Base-by-base conservation (phyloP, 2,888 invertebrate species). In the Pristionchus maxplancki region DNA sequence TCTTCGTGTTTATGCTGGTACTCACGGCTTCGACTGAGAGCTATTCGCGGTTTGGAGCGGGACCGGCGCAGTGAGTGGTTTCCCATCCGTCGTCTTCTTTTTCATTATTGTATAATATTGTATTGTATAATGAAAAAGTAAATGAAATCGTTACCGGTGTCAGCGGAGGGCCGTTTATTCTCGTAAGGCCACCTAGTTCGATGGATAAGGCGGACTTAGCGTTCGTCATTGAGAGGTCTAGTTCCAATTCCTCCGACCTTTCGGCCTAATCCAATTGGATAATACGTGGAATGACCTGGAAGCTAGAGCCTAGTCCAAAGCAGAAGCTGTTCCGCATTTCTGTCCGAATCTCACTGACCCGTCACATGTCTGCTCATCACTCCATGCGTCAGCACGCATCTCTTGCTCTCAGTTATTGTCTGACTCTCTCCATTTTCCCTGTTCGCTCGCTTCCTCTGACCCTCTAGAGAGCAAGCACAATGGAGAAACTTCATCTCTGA, bases 11-110 rank as follows among this genome's bases (percentile, higher is more conserved):
- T 24, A 50, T 81, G 17, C 81, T 81, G 28, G 58, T 88, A 6
- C 67, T 67, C 34, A 17, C 40, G 1, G 2, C 87, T 8, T 20
- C 78, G 0, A 15, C 81, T 17, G 50, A 78, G 31, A 17, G 31
- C 88, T 88, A 88, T 28, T 78, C 88, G 0, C 53, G 88, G 11
- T 88, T 88, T 40, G 88, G 88, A 44, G 9, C 88, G 1, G 48
- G 44, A 0, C 13, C 78, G n/a, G 4, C 40, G n/a, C 40, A 78
- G 78, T 78, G 28, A 48, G 78, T 44, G 44, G 4, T 15, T 71
- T 24, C 6, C 17, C 20, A 6, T 24, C 37, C n/a, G n/a, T n/a
- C n/a, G n/a, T n/a, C n/a, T n/a, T n/a, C n/a, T n/a, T n/a, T n/a
- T n/a, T n/a, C n/a, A n/a, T n/a, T n/a, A n/a, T n/a, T n/a, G n/a